Conservation (phyloP, 2,797 vertebrate genomes). For the Sphenopsis melanotis region DNA sequence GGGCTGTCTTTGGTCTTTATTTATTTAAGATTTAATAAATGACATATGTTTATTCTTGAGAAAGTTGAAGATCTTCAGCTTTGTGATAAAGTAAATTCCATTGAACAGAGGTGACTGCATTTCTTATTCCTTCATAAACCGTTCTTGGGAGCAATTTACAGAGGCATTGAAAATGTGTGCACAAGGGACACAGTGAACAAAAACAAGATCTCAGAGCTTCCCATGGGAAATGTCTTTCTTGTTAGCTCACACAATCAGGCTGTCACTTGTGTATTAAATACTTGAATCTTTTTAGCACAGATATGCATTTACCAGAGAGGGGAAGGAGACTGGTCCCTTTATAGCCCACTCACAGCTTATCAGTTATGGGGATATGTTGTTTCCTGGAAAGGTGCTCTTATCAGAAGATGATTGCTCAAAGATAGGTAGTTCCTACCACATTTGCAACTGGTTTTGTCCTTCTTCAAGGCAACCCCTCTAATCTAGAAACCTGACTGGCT, state of each 20-base stretch:
- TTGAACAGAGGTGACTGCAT: not conserved
- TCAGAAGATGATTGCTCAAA: not conserved
- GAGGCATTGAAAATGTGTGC: not conserved
- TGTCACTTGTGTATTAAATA: not conserved
- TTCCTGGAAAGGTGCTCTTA: not conserved
- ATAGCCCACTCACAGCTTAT: not conserved
- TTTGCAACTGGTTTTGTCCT: not conserved
- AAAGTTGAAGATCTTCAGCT: not conserved
- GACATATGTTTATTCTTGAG: not conserved
- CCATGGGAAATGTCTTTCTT: constrained; percentile 15
- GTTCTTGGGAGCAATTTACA: not conserved
- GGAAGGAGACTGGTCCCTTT: not conserved
- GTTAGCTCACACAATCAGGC: not conserved
- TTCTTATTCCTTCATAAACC: not conserved
- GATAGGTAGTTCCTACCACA: not conserved
- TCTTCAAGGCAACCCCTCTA: not conserved
- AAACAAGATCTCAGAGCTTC: not conserved
- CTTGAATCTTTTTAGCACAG: not conserved
- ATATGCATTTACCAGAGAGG: not conserved
- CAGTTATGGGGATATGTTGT: not conserved
- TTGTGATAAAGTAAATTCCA: not conserved
- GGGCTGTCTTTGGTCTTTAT: not conserved
- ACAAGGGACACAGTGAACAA: not conserved
- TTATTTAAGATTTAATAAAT: not conserved
- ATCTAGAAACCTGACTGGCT: not conserved